Conservation (phyloP, 2,113 vertebrate species). For the Coturnix japonica region DNA sequence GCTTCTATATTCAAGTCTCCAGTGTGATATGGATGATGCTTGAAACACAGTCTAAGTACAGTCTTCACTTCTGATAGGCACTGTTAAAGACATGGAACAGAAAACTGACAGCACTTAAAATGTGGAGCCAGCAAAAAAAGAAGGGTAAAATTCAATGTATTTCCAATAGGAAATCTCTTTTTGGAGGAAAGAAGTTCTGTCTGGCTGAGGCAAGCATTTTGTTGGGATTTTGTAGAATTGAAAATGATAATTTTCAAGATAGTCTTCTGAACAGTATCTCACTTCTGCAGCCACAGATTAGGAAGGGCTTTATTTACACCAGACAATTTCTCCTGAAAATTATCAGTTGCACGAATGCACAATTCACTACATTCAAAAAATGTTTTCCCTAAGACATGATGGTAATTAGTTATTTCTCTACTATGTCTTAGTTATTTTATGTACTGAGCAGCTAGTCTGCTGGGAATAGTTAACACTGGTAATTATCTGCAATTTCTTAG, state of each 20-base stretch:
- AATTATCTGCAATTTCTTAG: slow-evolving; percentile 28
- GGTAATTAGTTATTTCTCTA: not conserved
- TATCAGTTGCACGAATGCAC: not conserved
- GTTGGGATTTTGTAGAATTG: not conserved
- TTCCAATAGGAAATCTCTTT: not conserved
- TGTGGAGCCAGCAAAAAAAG: rapidly evolving
- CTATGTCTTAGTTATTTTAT: not conserved
- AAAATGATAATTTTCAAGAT: not conserved
- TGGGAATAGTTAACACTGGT: not conserved
- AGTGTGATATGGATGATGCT: not conserved
- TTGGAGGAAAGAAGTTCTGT: not conserved
- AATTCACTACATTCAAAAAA: not conserved
- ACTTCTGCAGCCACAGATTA: not conserved
- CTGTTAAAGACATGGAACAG: not conserved
- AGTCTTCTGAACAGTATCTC: not conserved
- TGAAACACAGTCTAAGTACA: not conserved
- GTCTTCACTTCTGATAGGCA: not conserved
- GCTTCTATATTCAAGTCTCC: not conserved
- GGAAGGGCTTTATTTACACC: not conserved
- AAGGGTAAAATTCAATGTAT: not conserved
- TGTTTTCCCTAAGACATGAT: not conserved
- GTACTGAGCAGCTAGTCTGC: not conserved
- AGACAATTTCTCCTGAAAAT: not conserved
- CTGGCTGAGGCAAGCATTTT: not conserved
- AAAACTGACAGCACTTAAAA: not conserved